Conservation (phyloP, 2,888 invertebrate genomes). For the Dynastes hyllus region DNA sequence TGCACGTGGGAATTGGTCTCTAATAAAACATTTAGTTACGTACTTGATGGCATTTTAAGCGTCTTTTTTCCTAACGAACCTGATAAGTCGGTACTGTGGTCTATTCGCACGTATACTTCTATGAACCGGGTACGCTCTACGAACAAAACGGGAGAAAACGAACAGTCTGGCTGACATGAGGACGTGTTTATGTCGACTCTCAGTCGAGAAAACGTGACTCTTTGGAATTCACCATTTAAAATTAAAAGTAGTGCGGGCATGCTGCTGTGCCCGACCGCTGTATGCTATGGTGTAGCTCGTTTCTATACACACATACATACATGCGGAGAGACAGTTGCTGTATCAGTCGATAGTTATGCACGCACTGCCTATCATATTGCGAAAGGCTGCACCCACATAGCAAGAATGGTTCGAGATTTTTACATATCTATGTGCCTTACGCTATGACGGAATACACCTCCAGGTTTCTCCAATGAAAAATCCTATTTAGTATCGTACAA, state of each 20-base stretch:
- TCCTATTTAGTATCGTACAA: not conserved
- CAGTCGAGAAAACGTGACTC: slow-evolving; percentile 58
- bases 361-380: slow-evolving; percentile 60
- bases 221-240: slow-evolving; percentile 60
- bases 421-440: slow-evolving; percentile 42
- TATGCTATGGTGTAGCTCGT: not conserved
- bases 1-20: slow-evolving; percentile 37
- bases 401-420: slow-evolving; percentile 57
- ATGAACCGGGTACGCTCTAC: slow-evolving; percentile 32
- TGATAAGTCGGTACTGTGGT: slow-evolving; percentile 30
- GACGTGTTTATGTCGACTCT: slow-evolving; percentile 52
- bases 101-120: slow-evolving; percentile 45
- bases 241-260: slow-evolving; percentile 60
- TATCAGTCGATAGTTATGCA: slow-evolving; percentile 59
- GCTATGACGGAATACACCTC: slow-evolving; percentile 30
- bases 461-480: slow-evolving; percentile 13
- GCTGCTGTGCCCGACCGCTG: slow-evolving; percentile 35
- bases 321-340: slow-evolving; percentile 56
- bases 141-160: slow-evolving; percentile 50
- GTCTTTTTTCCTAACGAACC: slow-evolving; percentile 22
- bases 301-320: slow-evolving; percentile 13
- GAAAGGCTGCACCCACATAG: slow-evolving; percentile 62
- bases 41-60: slow-evolving; percentile 35
- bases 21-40: slow-evolving; percentile 29
- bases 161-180: slow-evolving; percentile 51